Evolutionary conservation across 2,797 vertebrate species (phyloP).

Genomic region (Platyrinchus mystaceus): DNA sequence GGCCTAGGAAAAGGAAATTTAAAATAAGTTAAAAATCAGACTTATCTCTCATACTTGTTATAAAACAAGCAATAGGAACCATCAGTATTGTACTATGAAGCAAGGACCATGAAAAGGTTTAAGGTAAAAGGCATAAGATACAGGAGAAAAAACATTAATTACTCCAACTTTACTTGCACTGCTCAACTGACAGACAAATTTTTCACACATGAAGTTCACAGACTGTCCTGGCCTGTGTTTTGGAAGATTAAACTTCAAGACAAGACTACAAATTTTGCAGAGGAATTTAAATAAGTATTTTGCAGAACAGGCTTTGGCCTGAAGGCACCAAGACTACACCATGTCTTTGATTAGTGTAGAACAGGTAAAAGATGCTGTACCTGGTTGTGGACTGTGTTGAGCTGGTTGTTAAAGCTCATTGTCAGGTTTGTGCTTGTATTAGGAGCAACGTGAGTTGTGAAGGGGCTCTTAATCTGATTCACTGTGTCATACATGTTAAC

Average conservation of each 20-base stretch:
- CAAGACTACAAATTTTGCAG: background rate
- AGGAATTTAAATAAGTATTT: background rate
- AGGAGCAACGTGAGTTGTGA: slow-evolving; percentile 85
- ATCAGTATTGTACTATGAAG: background rate
- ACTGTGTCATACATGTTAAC: slow-evolving; percentile 93
- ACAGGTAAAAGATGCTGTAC: slow-evolving; percentile 64
- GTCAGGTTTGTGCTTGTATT: slow-evolving; percentile 95
- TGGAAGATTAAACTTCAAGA: background rate
- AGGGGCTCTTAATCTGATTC: slow-evolving; percentile 89
- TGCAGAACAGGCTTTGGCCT: background rate
- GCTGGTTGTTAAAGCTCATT: slow-evolving; percentile 97
- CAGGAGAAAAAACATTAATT: background rate
- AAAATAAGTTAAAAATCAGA: background rate
- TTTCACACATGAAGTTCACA: background rate
- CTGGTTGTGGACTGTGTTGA: slow-evolving; percentile 93
- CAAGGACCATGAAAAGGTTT: background rate
- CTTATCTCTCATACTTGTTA: background rate
- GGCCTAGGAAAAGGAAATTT: slow-evolving; percentile 78
- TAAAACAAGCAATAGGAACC: background rate
- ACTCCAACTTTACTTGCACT: background rate
- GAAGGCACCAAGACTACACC: background rate
- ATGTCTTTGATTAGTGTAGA: background rate
- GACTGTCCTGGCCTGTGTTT: background rate
- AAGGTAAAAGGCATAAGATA: background rate
- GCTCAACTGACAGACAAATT: background rate